Conservation (phyloP, 2,888 invertebrate genomes). For the Trachelus troglodyta region DNA sequence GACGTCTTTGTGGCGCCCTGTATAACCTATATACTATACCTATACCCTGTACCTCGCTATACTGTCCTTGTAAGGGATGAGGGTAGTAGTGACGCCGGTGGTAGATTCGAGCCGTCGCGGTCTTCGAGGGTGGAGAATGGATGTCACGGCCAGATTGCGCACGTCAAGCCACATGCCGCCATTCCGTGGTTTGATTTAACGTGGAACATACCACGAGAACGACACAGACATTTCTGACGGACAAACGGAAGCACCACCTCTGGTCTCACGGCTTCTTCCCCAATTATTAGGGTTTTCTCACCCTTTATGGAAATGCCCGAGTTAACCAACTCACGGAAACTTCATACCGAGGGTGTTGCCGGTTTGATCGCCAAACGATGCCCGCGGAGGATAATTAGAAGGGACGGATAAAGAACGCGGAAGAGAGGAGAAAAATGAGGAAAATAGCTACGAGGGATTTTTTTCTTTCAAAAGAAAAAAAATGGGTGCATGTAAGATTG, state of each 20-base stretch:
- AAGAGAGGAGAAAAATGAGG: background rate
- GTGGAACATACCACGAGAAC: conserved; percentile 25
- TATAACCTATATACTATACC: background rate
- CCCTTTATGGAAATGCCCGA: background rate
- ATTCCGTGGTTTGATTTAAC: conserved; percentile 40
- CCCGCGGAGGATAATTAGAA: background rate
- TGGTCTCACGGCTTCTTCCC: background rate
- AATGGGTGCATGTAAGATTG: background rate
- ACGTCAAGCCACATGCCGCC: conserved; percentile 53
- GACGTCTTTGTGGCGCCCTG: background rate
- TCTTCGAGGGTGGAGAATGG: conserved; percentile 12
- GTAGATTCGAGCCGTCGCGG: conserved; percentile 41
- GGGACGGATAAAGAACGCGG: background rate
- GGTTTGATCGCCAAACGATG: background rate
- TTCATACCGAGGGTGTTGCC: background rate
- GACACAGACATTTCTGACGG: conserved; percentile 18
- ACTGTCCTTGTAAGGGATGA: background rate
- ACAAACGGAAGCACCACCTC: conserved; percentile 12
- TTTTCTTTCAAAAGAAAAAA: background rate
- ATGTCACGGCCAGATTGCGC: conserved; percentile 58
- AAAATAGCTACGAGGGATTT: background rate
- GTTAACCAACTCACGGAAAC: background rate
- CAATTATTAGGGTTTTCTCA: background rate
- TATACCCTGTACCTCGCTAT: background rate
- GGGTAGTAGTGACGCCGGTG: conserved; percentile 15